Evolutionary conservation across 1,140 invertebrate genomes (phyloP).

Genomic region (Drosophila setifemur): DNA sequence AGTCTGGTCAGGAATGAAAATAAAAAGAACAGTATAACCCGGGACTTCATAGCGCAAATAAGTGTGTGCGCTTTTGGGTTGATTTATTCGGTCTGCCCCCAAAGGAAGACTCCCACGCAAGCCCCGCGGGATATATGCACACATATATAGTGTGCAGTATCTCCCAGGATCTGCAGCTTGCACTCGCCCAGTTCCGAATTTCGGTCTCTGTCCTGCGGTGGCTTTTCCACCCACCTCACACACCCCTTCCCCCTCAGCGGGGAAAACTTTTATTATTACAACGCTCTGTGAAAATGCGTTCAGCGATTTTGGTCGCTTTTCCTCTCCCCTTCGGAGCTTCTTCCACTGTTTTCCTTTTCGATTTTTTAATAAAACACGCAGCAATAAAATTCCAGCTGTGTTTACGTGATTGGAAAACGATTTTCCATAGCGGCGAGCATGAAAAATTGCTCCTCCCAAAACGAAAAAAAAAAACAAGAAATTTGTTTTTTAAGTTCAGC

Average conservation of each 20-base stretch:
- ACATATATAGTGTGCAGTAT: constrained; percentile 2
- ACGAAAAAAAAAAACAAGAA: constrained; percentile 9
- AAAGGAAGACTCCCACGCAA: constrained; percentile 20
- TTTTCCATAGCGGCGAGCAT: constrained; percentile 68
- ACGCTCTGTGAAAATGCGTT: constrained; percentile 67
- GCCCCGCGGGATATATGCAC: constrained; percentile 21
- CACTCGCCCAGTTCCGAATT: constrained; percentile 58
- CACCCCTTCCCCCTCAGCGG: constrained; percentile 53
- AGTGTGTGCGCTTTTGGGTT: constrained; percentile 58
- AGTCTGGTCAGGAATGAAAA: not conserved
- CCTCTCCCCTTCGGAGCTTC: constrained; percentile 19
- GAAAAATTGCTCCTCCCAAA: constrained; percentile 51
- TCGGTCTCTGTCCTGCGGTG: constrained; percentile 58
- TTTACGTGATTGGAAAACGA: constrained; percentile 79
- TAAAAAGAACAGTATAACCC: constrained; percentile 5
- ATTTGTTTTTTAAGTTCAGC: constrained; percentile 27
- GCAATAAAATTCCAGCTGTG: constrained; percentile 79
- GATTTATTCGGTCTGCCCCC: constrained; percentile 57
- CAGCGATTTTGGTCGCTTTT: constrained; percentile 51
- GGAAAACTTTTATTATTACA: constrained; percentile 76
- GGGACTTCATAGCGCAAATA: constrained; percentile 60
- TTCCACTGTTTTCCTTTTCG: constrained; percentile 28
- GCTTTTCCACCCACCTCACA: constrained; percentile 22
- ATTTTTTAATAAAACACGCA: constrained; percentile 66
- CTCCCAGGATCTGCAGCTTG: constrained; percentile 14